These are phyloP conservation scores for Gonioctena quinquepunctata DNA, from an alignment of 1,140 invertebrate species.

Conservation along the genomic window DNA sequence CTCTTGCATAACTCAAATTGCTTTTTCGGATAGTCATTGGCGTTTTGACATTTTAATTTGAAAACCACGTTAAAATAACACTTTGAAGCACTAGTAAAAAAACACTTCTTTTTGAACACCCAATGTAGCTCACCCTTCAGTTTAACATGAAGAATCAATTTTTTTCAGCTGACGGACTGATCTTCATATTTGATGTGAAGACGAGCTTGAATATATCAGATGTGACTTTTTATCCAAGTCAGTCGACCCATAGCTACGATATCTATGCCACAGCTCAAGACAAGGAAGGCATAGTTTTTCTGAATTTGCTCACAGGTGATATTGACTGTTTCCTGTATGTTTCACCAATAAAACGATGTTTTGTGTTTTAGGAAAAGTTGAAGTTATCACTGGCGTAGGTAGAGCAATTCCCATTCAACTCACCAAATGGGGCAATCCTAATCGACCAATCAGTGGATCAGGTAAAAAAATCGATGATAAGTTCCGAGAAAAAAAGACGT, in stretches of 20 bases:
- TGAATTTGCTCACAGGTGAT: constrained; percentile 72
- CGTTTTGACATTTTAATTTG: too few species aligned
- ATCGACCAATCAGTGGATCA: constrained; percentile 71
- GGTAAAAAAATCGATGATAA: too few species aligned
- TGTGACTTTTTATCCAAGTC: constrained; percentile 77
- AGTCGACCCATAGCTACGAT: constrained; percentile 76
- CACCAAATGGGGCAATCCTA: constrained; percentile 70
- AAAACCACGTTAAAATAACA: too few species aligned
- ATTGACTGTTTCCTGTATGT: background rate
- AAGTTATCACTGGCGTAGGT: constrained; percentile 77
- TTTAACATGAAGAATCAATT: too few species aligned
- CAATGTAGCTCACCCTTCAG: too few species aligned
- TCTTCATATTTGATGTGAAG: constrained; percentile 78
- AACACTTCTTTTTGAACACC: too few species aligned
- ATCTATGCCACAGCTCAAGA: constrained; percentile 74
- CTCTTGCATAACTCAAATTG: too few species aligned
- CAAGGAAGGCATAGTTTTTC: constrained; percentile 76
- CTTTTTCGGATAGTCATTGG: too few species aligned
- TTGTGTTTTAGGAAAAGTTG: constrained; percentile 70
- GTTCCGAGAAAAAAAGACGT: too few species aligned
- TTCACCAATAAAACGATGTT: background rate
- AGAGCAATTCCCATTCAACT: constrained; percentile 62
- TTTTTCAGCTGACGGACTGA: constrained; percentile 65
- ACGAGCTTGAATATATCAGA: constrained; percentile 78
- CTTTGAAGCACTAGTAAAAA: too few species aligned